Evolutionary conservation across 2,113 vertebrate species (phyloP).

Genomic region (Amia ocellicauda): DNA sequence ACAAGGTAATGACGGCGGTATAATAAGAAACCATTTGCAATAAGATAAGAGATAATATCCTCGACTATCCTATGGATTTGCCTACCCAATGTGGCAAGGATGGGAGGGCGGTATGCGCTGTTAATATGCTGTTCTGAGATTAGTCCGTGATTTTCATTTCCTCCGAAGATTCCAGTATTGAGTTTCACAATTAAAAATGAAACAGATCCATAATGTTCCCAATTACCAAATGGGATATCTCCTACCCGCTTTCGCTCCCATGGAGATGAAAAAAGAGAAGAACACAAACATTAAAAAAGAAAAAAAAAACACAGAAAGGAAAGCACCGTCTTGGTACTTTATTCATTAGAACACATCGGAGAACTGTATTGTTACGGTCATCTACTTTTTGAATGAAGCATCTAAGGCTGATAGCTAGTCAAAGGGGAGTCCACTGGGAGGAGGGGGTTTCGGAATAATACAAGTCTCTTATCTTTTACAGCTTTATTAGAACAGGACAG

Average conservation of each 20-base stretch:
- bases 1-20: no score
- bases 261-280: constrained; percentile 21
- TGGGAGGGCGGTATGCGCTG: no score
- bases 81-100: no score
- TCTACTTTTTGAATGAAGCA: constrained; percentile 24
- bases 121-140: no score
- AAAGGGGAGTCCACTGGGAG: constrained; percentile 8
- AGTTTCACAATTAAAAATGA: constrained; percentile 37
- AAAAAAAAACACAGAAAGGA: constrained; percentile 8
- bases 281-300: constrained; percentile 27
- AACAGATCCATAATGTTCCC: constrained; percentile 32
- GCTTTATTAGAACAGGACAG: constrained; percentile 27
- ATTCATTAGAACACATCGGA: constrained; percentile 9
- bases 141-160: no score
- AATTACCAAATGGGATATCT: constrained; percentile 32
- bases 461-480: constrained; percentile 22
- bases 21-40: no score
- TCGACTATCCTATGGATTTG: no score
- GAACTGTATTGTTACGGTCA: background rate
- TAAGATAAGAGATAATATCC: no score
- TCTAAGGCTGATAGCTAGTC: constrained; percentile 24
- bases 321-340: constrained; percentile 19
- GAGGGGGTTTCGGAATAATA: constrained; percentile 2
- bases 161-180: no score
- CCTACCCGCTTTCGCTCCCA: constrained; percentile 6